Percentiles rank a stretch among this genome's conserved stretches.
These are phyloP conservation scores for Triplophysa bombifrons DNA, from an alignment of 2,797 vertebrate species.

Conservation along the genomic window DNA sequence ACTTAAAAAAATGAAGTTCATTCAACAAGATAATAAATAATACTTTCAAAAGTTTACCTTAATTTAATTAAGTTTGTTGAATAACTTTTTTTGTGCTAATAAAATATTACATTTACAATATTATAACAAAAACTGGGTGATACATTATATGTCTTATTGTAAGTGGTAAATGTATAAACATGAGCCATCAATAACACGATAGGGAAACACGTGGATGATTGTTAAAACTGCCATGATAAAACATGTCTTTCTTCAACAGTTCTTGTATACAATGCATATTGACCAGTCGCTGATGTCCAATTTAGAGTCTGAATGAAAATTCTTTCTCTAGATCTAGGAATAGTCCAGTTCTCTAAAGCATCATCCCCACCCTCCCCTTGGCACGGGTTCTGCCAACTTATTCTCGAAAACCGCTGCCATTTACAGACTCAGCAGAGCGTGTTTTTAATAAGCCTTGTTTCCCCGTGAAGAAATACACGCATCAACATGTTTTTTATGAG, in stretches of 20 bases:
- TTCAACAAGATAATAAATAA: no score
- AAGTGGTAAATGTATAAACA: no score
- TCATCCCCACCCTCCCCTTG: conserved; percentile 1
- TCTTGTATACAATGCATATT: neutral
- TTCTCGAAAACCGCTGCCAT: conserved; percentile 13
- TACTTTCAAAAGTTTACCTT: no score
- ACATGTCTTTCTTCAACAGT: neutral
- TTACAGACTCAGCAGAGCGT: conserved; percentile 32
- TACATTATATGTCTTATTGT: no score
- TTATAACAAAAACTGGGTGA: no score
- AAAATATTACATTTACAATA: no score
- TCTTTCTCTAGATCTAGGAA: conserved; percentile 25
- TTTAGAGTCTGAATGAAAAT: neutral
- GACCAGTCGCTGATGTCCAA: no score
- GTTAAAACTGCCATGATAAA: neutral
- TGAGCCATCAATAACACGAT: no score
- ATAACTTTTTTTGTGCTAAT: no score
- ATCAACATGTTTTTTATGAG: conserved; percentile 28
- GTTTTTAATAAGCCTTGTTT: conserved; percentile 42
- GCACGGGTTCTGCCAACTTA: conserved; percentile 1
- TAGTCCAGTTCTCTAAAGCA: neutral
- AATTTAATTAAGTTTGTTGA: no score
- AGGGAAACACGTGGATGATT: no score
- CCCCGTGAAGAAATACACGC: conserved; percentile 11
- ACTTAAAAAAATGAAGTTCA: no score